Percentiles rank a stretch among this genome's conserved stretches.
These are phyloP conservation scores for Rhysida immarginata DNA, from an alignment of 1,140 invertebrate species.

Conservation along the genomic window DNA sequence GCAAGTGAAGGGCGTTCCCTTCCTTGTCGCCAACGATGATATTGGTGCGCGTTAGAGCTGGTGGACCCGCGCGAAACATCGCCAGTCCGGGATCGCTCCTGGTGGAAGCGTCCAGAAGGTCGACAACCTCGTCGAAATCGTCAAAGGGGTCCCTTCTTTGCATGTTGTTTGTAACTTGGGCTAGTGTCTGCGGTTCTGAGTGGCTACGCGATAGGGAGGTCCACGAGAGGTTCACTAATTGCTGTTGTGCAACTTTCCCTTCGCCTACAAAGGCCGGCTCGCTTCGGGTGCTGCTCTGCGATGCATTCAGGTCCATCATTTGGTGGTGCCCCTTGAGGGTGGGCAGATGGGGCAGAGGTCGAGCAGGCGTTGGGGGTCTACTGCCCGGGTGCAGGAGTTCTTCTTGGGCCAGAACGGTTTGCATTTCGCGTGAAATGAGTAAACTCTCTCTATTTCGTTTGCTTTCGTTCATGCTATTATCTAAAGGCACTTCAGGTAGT, in stretches of 20 bases:
- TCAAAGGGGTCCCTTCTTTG: background rate
- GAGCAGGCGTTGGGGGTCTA: background rate
- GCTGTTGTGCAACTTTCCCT: background rate
- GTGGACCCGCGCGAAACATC: too few relatives aligned
- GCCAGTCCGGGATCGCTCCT: background rate
- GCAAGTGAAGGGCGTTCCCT: background rate
- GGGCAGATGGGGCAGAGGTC: background rate
- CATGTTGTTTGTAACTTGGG: background rate
- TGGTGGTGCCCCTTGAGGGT: background rate
- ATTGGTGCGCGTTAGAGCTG: background rate
- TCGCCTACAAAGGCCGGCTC: constrained; percentile 1
- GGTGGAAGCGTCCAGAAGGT: background rate
- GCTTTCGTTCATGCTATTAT: too few relatives aligned
- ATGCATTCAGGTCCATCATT: background rate
- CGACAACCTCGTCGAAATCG: background rate
- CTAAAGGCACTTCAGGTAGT: too few relatives aligned
- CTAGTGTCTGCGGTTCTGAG: background rate
- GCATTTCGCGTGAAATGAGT: background rate
- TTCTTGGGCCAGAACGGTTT: background rate
- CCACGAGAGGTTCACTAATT: background rate
- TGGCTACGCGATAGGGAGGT: background rate
- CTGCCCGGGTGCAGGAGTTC: background rate
- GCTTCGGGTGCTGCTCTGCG: background rate
- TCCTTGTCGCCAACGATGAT: background rate
- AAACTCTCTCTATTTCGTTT: background rate